A percentile compares a stretch with the other conserved stretches of the same genome.
phyloP scores from a whole-genome alignment of 2,797 vertebrate genomes.

The Trachops cirrhosus region DNA sequence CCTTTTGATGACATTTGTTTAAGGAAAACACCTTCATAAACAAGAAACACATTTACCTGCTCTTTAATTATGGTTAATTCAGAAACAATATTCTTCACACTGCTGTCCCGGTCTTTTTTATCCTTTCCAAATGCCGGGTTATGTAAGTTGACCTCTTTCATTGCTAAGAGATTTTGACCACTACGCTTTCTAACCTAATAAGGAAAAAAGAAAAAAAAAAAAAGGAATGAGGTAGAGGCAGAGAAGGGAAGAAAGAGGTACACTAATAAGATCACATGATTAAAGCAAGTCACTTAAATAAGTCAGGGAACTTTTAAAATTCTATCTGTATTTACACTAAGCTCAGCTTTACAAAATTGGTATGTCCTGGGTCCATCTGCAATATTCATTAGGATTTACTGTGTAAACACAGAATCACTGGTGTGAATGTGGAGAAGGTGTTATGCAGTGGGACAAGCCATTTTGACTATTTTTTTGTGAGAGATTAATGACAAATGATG shows the following conservation, averaged over 20 bases:
- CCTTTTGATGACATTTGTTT: neutral
- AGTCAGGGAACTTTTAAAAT: neutral
- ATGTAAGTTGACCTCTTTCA: conserved; percentile 94
- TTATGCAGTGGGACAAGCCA: neutral
- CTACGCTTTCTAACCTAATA: conserved; percentile 89
- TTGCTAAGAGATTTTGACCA: conserved; percentile 90
- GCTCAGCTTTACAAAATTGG: neutral
- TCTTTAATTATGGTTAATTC: conserved; percentile 94
- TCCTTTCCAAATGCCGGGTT: conserved; percentile 93
- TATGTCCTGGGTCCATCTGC: neutral
- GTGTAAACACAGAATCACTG: neutral
- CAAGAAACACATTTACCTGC: conserved; percentile 82
- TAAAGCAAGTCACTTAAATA: neutral
- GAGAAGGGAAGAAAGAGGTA: neutral
- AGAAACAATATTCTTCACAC: conserved; percentile 91
- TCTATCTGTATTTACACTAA: neutral
- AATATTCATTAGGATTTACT: neutral
- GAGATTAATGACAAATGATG: neutral
- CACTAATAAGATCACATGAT: conserved; percentile 12
- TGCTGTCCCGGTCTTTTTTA: conserved; percentile 91
- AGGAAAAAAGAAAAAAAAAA: neutral
- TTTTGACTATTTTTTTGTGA: neutral
- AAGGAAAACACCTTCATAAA: neutral
- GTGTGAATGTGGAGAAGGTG: neutral
- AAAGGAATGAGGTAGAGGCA: neutral